Evolutionary conservation across 2,113 vertebrate genomes (phyloP), one percentile per base, ranked within the genome.

Genomic region (Ivindomyrus marchei): DNA sequence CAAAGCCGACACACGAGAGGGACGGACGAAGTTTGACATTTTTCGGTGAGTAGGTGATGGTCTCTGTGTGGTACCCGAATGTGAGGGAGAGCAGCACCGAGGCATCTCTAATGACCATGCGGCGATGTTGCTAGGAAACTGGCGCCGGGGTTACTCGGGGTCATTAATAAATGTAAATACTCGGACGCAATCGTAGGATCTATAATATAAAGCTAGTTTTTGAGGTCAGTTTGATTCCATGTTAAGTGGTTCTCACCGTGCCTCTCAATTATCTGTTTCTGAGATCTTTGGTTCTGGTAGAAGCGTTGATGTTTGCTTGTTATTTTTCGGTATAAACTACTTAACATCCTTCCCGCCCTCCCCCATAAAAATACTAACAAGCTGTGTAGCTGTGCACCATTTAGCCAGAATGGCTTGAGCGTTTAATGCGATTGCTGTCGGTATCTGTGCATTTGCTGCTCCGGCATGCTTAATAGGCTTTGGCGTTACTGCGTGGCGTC

Each of bases 91-190:
- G 50, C n/a, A 36, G 19, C 39, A 45, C 83, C 42, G 83, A n/a
- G 39, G 49, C 27, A 47, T 85, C 52, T 56, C 31, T 53, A 36
- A 89, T 89, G 89, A 85, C 89, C 77, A 88, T 90, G 90, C 90
- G 47, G 86, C 66, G 85, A 45, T 88, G 90, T 90, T 90, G 90
- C 90, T 90, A 90, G 90, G 90, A 90, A 77, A 90, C 89, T 77
- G 85, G 83, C 62, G 66, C 46, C 15, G 87, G 74, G 90, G 36
- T 90, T 88, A 90, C 90, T 84, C 74, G 8, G 87, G 90, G 90
- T 90, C 90, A 90, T 70, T 46, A 87, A 45, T 89, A 39, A 74
- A 74, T 39, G 83, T 31, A 80, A 42, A 80, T 80, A 39, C 13
- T 17, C 11, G 58, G 19, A 45, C 62, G 87, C 50, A 19, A 21